Percentiles rank a stretch among this genome's conserved stretches.
Evolutionary conservation across 2,113 vertebrate genomes (phyloP).

Genomic region (Pterocles burchelli): DNA sequence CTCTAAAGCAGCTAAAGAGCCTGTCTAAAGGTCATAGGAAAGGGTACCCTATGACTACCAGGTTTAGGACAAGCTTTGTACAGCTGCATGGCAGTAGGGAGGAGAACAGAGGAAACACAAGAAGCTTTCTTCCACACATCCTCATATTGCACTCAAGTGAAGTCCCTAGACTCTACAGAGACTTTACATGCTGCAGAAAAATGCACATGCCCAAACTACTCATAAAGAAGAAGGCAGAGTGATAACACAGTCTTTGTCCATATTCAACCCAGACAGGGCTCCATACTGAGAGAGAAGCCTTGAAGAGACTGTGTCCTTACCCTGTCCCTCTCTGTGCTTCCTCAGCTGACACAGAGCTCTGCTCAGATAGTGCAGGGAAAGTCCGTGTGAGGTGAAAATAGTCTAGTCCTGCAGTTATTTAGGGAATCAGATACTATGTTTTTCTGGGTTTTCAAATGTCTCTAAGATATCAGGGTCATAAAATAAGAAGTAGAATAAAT

Average conservation of each 20-base stretch:
- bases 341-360: background rate
- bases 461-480: background rate
- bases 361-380: background rate
- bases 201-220: background rate
- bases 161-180: background rate
- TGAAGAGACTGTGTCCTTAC: background rate
- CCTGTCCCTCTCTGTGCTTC: background rate
- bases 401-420: background rate
- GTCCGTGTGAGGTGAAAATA: background rate
- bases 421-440: background rate
- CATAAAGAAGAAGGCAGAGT: background rate
- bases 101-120: background rate
- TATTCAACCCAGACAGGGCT: background rate
- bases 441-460: background rate
- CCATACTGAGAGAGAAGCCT: background rate
- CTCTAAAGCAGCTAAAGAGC: background rate
- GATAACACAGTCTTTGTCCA: accelerated
- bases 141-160: background rate
- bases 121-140: background rate
- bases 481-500: background rate
- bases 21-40: background rate
- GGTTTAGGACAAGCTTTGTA: background rate
- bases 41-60: background rate
- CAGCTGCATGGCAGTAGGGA: background rate
- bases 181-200: background rate